Evolutionary conservation across 2,797 vertebrate species (phyloP).

Genomic region (Notolepis coatsorum): DNA sequence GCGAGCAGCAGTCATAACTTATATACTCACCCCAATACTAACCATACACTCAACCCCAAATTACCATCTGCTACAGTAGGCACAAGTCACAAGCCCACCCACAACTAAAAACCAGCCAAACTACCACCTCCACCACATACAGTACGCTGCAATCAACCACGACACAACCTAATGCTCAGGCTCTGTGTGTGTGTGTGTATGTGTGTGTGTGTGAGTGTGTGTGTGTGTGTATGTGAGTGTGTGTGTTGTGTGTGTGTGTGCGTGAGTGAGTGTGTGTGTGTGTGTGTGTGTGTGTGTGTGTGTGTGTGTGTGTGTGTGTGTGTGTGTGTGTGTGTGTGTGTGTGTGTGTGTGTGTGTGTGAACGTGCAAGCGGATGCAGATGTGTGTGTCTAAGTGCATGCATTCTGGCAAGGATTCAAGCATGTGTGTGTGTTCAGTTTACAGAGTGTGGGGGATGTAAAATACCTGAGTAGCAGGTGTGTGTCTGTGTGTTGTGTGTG

Average conservation of each 20-base stretch:
- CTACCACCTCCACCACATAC: constrained; percentile 67
- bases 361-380: too few relatives aligned
- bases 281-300: constrained; percentile 11
- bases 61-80: constrained; percentile 75
- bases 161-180: constrained; percentile 18
- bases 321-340: neutral
- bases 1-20: constrained; percentile 67
- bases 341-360: constrained; percentile 20
- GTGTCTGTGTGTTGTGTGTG: constrained; percentile 1
- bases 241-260: constrained; percentile 6
- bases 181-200: neutral
- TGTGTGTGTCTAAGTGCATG: constrained; percentile 25
- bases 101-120: constrained; percentile 70
- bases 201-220: constrained; percentile 8
- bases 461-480: constrained; percentile 57
- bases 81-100: constrained; percentile 74
- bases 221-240: constrained; percentile 7
- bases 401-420: constrained; percentile 4
- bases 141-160: constrained; percentile 73
- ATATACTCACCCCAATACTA: constrained; percentile 73
- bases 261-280: neutral
- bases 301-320: neutral
- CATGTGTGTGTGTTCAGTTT: constrained; percentile 29
- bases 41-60: constrained; percentile 78
- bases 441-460: constrained; percentile 37